Conservation (phyloP, 2,113 vertebrate genomes). For the Peromyscus polionotus region DNA sequence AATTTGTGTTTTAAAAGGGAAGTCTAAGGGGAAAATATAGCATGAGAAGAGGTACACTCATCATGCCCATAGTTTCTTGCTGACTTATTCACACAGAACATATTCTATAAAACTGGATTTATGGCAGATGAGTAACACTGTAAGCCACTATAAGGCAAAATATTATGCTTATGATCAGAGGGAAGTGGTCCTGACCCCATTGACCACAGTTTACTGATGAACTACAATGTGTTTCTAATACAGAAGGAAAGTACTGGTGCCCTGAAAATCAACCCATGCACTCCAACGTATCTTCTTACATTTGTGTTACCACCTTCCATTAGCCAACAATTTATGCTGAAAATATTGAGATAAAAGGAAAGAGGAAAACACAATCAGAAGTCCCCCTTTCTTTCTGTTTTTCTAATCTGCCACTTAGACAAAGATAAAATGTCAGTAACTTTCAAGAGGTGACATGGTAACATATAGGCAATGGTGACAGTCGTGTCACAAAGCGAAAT, state of each 20-base stretch:
- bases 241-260: not conserved
- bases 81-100: not conserved
- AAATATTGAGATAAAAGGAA: not conserved
- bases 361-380: not conserved
- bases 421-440: not conserved
- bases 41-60: fast-evolving
- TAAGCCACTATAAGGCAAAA: not conserved
- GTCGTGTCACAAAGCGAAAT: fast-evolving
- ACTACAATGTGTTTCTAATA: not conserved
- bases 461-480: not conserved
- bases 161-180: not conserved
- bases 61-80: not conserved
- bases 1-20: not conserved
- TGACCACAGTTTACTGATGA: not conserved
- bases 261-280: not conserved
- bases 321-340: not conserved
- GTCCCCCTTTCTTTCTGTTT: not conserved
- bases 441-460: not conserved
- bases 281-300: not conserved
- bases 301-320: not conserved
- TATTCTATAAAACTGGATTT: not conserved
- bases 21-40: not conserved
- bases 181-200: not conserved
- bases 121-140: too few relatives aligned
- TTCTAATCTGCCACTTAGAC: not conserved